Conservation (phyloP, 1,140 invertebrate genomes). For the Alviniconcha marisindica region DNA sequence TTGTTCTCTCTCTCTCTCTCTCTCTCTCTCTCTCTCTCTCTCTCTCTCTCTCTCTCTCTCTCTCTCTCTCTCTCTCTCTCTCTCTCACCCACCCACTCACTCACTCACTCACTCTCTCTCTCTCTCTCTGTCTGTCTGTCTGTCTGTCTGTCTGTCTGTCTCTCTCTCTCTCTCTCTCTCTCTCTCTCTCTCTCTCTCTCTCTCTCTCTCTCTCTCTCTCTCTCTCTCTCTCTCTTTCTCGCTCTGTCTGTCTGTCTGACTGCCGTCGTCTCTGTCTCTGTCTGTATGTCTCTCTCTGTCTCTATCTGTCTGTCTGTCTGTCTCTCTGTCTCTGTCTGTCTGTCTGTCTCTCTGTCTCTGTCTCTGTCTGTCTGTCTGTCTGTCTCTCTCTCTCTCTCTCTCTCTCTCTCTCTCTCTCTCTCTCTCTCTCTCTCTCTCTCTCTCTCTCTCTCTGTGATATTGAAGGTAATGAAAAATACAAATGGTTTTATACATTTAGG, state of each 20-base stretch:
- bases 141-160: background rate
- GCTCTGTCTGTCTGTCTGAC: background rate
- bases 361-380: constrained; percentile 1
- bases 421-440: constrained; percentile 12
- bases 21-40: too few relatives aligned
- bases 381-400: constrained; percentile 18
- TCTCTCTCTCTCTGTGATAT: too few relatives aligned
- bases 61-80: background rate
- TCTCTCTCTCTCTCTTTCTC: constrained; percentile 13
- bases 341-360: constrained; percentile 9
- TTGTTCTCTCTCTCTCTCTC: too few relatives aligned
- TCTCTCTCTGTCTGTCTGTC: background rate
- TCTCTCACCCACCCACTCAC: background rate
- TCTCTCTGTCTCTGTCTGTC: constrained; percentile 9
- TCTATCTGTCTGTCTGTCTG: constrained; percentile 2
- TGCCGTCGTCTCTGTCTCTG: background rate
- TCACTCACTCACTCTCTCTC: constrained; percentile 1
- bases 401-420: constrained; percentile 25
- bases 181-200: constrained; percentile 14
- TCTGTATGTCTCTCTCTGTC: constrained; percentile 1
- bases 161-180: constrained; percentile 10
- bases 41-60: too few relatives aligned
- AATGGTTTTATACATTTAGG: too few relatives aligned
- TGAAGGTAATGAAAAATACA: too few relatives aligned
- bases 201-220: constrained; percentile 14